A percentile compares a stretch with the other conserved stretches of the same genome.
Evolutionary conservation across 1,140 invertebrate species (phyloP).

Genomic region (Musca domestica): DNA sequence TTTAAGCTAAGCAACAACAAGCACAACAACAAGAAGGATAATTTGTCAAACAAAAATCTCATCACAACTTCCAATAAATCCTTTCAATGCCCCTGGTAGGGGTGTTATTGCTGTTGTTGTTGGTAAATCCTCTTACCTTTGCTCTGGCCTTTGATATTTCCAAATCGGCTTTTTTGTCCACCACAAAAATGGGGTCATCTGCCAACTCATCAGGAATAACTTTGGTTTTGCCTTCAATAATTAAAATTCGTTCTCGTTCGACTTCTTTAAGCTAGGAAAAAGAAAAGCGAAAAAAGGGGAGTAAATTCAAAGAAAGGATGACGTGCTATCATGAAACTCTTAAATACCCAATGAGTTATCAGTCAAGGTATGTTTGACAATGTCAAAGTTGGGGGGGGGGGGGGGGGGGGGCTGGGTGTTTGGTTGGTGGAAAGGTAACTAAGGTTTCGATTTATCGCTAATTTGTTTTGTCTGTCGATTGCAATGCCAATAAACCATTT

Average conservation of each 20-base stretch:
- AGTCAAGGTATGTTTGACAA: no score
- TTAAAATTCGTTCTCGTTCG: conserved; percentile 52
- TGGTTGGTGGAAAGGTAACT: no score
- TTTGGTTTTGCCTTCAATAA: no score
- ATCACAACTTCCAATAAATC: background rate
- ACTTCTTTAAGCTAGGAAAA: conserved; percentile 59
- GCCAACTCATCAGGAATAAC: conserved; percentile 50
- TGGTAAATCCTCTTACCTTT: conserved; percentile 53
- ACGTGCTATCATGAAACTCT: no score
- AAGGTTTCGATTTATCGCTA: no score
- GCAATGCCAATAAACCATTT: no score
- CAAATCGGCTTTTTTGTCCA: conserved; percentile 40
- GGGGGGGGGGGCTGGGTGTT: no score
- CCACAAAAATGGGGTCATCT: no score
- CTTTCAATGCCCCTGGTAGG: no score
- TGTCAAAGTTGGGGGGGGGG: no score
- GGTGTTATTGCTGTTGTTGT: background rate
- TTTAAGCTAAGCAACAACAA: conserved; percentile 36
- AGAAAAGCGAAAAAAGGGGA: background rate
- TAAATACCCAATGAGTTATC: background rate
- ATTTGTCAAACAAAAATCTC: background rate
- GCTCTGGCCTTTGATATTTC: conserved; percentile 57
- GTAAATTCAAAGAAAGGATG: no score
- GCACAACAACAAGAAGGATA: background rate
- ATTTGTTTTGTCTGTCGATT: no score